Conservation (phyloP, 2,113 vertebrate genomes). For the Brachirus orientalis region DNA sequence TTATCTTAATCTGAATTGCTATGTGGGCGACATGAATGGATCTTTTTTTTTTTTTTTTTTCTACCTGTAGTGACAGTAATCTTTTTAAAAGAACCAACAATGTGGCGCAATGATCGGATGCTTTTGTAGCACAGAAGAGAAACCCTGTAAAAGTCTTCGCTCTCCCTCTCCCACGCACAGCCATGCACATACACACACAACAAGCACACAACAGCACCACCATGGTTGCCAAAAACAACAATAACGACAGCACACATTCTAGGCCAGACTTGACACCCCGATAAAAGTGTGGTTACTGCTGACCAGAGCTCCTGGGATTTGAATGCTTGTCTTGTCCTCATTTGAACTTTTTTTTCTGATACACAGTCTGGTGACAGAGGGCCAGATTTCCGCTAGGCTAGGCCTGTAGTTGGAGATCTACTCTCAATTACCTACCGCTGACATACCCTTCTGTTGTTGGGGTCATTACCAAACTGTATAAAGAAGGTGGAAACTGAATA, state of each 20-base stretch:
- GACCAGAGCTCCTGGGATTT: conserved; percentile 72
- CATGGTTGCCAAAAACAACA: conserved; percentile 46
- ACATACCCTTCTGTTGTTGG: conserved; percentile 66
- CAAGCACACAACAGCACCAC: conserved; percentile 14
- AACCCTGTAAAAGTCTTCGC: conserved; percentile 52
- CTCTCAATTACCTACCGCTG: conserved; percentile 67
- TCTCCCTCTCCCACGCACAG: conserved; percentile 47
- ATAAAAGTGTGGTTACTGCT: conserved; percentile 82
- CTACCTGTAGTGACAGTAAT: conserved; percentile 36
- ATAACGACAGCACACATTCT: conserved; percentile 64
- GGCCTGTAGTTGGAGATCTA: conserved; percentile 51
- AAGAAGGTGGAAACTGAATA: conserved; percentile 65
- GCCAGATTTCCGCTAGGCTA: conserved; percentile 62
- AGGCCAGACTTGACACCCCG: conserved; percentile 75
- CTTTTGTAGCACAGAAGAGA: conserved; percentile 54
- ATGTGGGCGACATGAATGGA: conserved; percentile 46
- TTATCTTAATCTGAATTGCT: conserved; percentile 10
- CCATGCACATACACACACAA: conserved; percentile 32
- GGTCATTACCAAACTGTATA: conserved; percentile 63
- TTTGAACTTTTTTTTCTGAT: conserved; percentile 77
- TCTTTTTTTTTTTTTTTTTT: not conserved
- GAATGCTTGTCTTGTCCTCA: conserved; percentile 75
- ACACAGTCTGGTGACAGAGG: conserved; percentile 62
- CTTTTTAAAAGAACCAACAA: conserved; percentile 31
- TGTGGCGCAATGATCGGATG: conserved; percentile 41